Evolutionary conservation across 2,113 vertebrate species (phyloP).

Genomic region (Saguinus imperator): DNA sequence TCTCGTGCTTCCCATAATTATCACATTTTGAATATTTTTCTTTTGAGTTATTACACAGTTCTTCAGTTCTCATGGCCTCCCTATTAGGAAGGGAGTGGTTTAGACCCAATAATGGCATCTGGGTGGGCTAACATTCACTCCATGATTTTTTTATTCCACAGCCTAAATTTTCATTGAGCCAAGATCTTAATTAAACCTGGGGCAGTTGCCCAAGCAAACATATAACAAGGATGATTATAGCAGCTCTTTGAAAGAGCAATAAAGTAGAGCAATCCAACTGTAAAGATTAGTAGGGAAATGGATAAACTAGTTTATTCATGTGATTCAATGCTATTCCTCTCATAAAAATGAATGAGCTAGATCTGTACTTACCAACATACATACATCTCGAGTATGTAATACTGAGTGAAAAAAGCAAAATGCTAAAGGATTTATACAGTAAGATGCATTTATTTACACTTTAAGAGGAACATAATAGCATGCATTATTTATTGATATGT

Average conservation of each 20-base stretch:
- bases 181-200: constrained; percentile 18
- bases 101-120: not conserved
- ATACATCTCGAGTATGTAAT: not conserved
- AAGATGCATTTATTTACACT: not conserved
- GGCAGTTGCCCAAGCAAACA: not conserved
- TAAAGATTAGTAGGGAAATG: not conserved
- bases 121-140: not conserved
- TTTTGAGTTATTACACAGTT: not conserved
- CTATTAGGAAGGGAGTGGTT: not conserved
- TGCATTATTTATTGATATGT: not conserved
- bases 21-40: constrained; percentile 22
- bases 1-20: not conserved
- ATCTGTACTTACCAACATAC: not conserved
- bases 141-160: not conserved
- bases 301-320: constrained; percentile 31
- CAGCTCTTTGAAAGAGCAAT: constrained; percentile 11
- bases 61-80: not conserved
- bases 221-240: not conserved
- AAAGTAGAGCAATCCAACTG: not conserved
- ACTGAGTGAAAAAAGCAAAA: not conserved
- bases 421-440: not conserved
- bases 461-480: not conserved
- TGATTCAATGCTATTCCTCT: not conserved
- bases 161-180: not conserved
- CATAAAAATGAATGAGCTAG: constrained; percentile 23